Evolutionary conservation across 2,888 invertebrate species (phyloP).

Genomic region (Melinopterus prodromus): DNA sequence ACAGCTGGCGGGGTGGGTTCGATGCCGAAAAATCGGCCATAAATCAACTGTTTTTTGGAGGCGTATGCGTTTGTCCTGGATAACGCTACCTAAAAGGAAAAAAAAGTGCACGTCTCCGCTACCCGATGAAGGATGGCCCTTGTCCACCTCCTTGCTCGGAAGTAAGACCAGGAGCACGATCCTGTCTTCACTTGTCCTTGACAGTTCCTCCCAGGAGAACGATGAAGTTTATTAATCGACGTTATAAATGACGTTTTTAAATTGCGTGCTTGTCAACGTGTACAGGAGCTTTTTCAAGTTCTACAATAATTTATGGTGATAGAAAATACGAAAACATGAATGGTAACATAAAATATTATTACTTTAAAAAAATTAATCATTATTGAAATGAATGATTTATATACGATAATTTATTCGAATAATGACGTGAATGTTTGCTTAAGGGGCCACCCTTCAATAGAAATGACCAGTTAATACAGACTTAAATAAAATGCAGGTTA

Average conservation of each 20-base stretch:
- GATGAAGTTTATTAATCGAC: slow-evolving; percentile 4
- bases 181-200: slow-evolving; percentile 4
- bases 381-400: too few species aligned
- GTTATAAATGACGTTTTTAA: background rate
- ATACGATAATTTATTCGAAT: too few species aligned
- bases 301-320: background rate
- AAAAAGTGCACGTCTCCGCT: background rate
- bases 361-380: too few species aligned
- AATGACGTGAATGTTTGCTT: too few species aligned
- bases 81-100: background rate
- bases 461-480: too few species aligned
- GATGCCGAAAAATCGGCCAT: slow-evolving; percentile 4
- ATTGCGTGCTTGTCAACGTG: background rate
- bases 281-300: background rate
- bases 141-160: background rate
- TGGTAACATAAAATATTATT: too few species aligned
- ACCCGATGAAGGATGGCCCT: background rate
- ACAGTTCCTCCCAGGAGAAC: background rate
- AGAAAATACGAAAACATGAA: background rate
- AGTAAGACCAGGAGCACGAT: slow-evolving; percentile 4
- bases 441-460: too few species aligned
- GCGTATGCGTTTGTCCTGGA: slow-evolving; percentile 4
- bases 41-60: background rate
- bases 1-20: background rate
- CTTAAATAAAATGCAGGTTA: too few species aligned